Conservation (phyloP, 2,888 invertebrate genomes). For the Cenopis cana region DNA sequence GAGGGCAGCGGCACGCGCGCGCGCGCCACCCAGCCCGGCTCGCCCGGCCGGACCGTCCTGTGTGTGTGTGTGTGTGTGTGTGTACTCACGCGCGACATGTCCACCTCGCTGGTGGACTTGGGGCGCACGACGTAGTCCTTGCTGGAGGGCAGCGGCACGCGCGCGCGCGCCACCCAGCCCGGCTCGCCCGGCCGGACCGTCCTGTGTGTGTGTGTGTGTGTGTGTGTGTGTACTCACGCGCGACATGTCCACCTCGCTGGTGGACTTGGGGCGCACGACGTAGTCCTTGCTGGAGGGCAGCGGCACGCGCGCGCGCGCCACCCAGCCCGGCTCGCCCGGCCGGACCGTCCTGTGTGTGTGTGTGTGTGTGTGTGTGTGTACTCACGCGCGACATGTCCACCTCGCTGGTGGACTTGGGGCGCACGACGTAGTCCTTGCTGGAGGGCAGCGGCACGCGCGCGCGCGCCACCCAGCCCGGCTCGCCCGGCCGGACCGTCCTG, state of each 20-base stretch:
- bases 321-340: constrained; percentile 98
- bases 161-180: constrained; percentile 97
- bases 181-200: constrained; percentile 98
- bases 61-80: not conserved
- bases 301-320: constrained; percentile 97
- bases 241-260: constrained; percentile 94
- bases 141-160: constrained; percentile 97
- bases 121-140: constrained; percentile 99
- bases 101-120: constrained; percentile 94
- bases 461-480: constrained; percentile 97
- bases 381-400: constrained; percentile 92
- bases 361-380: constrained; percentile 44
- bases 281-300: constrained; percentile 98
- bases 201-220: not conserved
- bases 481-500: constrained; percentile 96
- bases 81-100: constrained; percentile 90
- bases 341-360: constrained; percentile 86
- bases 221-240: constrained; percentile 80
- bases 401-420: constrained; percentile 96
- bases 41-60: constrained; percentile 94
- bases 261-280: constrained; percentile 96
- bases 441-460: constrained; percentile 98
- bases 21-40: constrained; percentile 97
- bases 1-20: constrained; percentile 98
- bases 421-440: constrained; percentile 97